Evolutionary conservation across 2,113 vertebrate species (phyloP).

Genomic region (Tamias sibiricus): DNA sequence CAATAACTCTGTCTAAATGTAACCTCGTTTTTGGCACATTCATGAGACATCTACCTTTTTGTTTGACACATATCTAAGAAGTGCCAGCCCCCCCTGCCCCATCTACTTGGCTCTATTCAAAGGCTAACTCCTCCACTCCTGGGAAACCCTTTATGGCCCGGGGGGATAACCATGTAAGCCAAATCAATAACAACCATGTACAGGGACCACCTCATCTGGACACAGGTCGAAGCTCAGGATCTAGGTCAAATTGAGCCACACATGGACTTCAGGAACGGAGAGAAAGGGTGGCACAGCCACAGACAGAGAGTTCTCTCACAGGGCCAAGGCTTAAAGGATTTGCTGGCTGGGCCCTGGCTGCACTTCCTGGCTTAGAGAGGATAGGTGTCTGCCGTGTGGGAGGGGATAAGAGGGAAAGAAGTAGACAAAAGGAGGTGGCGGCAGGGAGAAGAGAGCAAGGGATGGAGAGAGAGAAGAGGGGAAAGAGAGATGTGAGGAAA

Average conservation of each 20-base stretch:
- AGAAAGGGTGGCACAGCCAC: background rate
- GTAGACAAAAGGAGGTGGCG: rapidly evolving
- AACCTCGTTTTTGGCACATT: background rate
- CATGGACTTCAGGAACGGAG: background rate
- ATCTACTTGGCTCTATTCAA: background rate
- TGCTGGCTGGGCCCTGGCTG: background rate
- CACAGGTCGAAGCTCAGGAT: background rate
- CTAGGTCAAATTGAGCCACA: background rate
- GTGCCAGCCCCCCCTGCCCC: background rate
- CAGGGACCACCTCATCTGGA: background rate
- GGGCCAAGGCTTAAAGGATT: background rate
- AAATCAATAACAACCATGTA: background rate
- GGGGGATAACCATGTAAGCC: rapidly evolving
- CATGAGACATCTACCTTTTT: background rate
- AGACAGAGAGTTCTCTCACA: background rate
- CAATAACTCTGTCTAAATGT: background rate
- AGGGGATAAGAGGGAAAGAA: background rate
- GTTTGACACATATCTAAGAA: background rate
- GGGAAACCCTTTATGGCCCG: background rate
- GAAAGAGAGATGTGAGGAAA: too few species aligned
- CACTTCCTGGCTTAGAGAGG: background rate
- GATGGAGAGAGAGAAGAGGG: rapidly evolving
- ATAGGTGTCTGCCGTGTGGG: background rate
- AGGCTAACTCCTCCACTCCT: background rate
- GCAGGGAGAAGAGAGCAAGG: background rate